Evolutionary conservation across 2,888 invertebrate genomes (phyloP), one percentile per base, ranked within the genome.

Genomic region (Pseudococcus longispinus): DNA sequence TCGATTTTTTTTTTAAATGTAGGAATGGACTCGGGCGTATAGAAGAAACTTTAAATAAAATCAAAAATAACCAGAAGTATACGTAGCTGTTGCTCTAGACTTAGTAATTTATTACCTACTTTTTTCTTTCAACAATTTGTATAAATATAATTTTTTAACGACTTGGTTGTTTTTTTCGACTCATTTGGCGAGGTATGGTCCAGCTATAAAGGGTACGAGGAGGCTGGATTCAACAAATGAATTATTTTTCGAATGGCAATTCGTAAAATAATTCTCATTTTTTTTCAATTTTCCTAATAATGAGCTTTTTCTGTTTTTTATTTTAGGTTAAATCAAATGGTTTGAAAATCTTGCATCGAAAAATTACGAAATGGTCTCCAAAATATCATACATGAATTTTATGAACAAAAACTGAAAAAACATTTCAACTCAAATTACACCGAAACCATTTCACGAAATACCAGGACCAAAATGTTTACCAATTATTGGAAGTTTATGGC

Each of bases 381-480:
- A 18, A 70, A 20, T 70, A 18, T 18, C 26, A 23, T 20, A 42
- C 29, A n/a, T 42, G 0, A 42, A n/a, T n/a, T 37, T 80, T 13
- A 18, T 29, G 29, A 5, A 0, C 1, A 26, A 26, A 65, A 1
- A 70, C 6, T 18, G 0, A 0, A 70, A 8, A 29, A n/a, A 32
- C 20, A 20, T 42, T 20, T 80, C 77, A n/a, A 80, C 83, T 11
- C 20, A 37, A 42, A 9, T 42, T 3, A 4, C 37, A n/a, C 77
- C 82, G 83, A 89, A 90, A 88, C 89, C 90, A 6, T 96, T 95
- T 90, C 90, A 93, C 87, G 92, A 93, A 60, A 95, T 97, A 89
- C 97, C 97, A 0, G 97, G 97, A 0, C 97, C 97, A 0, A 93
- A 92, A 89, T 93, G 95, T 3, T 92, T 95, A 88, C 96, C 96